These are phyloP conservation scores for Coilia nasus DNA, from an alignment of 2,797 vertebrate species.

Conservation along the genomic window DNA sequence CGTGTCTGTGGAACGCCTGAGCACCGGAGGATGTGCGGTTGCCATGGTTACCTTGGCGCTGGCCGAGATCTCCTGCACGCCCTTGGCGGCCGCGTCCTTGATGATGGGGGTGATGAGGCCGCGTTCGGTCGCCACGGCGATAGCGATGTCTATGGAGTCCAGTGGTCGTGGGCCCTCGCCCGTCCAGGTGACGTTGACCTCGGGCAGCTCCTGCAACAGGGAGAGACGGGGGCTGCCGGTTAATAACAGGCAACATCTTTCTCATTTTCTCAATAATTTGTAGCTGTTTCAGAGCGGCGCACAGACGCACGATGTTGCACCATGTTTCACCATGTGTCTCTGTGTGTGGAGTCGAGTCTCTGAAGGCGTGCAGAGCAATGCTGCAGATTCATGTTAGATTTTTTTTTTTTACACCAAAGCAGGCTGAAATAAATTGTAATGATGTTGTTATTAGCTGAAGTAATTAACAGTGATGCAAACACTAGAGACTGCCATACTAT, in stretches of 20 bases:
- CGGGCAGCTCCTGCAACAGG: conserved; percentile 86
- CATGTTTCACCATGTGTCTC: not conserved
- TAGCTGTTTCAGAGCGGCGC: too few relatives aligned
- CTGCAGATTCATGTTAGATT: too few relatives aligned
- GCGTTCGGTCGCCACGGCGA: conserved; percentile 91
- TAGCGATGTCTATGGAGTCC: conserved; percentile 87
- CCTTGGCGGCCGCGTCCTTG: conserved; percentile 87
- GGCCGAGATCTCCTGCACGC: conserved; percentile 88
- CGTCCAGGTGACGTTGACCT: conserved; percentile 90
- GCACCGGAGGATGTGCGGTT: not conserved
- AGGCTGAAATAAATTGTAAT: too few relatives aligned
- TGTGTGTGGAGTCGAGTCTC: too few relatives aligned
- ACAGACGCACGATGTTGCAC: too few relatives aligned
- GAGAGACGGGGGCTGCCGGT: not conserved
- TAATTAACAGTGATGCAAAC: too few relatives aligned
- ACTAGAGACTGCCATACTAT: not conserved
- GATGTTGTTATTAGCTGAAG: too few relatives aligned
- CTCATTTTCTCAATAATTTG: too few relatives aligned
- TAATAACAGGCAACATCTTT: too few relatives aligned
- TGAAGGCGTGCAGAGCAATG: too few relatives aligned
- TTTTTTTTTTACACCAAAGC: too few relatives aligned
- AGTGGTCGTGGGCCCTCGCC: conserved; percentile 82
- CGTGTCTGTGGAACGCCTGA: not conserved
- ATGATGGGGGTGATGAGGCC: conserved; percentile 95
- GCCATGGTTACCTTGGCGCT: conserved; percentile 82